Evolutionary conservation across 2,113 vertebrate genomes (phyloP).

Genomic region (Sceloporus tristichus): DNA sequence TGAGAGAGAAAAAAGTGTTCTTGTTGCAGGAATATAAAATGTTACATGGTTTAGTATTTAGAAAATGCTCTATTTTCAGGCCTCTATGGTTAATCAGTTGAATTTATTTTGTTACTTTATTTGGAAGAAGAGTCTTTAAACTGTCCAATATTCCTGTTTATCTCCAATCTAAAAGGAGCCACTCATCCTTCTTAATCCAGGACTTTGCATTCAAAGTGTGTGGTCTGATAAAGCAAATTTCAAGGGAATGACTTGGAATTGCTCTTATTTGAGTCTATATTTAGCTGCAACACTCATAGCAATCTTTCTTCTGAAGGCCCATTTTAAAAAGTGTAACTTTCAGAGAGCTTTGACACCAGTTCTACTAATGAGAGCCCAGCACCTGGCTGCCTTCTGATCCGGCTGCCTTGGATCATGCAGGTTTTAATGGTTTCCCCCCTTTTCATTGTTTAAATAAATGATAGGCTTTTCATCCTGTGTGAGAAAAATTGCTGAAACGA

Average conservation of each 20-base stretch:
- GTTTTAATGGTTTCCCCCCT: background rate
- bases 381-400: constrained; percentile 39
- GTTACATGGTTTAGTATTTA: too few relatives aligned
- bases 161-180: constrained; percentile 35
- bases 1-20: background rate
- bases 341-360: constrained; percentile 39
- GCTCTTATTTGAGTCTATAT: constrained; percentile 3
- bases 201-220: background rate
- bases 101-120: constrained; percentile 57
- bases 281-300: constrained; percentile 43
- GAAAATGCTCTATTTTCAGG: background rate
- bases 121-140: constrained; percentile 32
- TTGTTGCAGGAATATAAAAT: background rate
- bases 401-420: constrained; percentile 6
- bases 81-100: constrained; percentile 13
- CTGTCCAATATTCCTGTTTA: background rate
- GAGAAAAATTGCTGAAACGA: constrained; percentile 11
- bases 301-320: constrained; percentile 31
- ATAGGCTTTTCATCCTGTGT: background rate
- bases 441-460: constrained; percentile 4
- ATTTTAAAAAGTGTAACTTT: constrained; percentile 49
- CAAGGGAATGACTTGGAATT: constrained; percentile 26
- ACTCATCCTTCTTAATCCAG: constrained; percentile 37
- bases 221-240: background rate
- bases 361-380: constrained; percentile 22